These are phyloP conservation scores for Gymnopithys bicolor DNA, from an alignment of 2,797 vertebrate genomes.

Conservation along the genomic window DNA sequence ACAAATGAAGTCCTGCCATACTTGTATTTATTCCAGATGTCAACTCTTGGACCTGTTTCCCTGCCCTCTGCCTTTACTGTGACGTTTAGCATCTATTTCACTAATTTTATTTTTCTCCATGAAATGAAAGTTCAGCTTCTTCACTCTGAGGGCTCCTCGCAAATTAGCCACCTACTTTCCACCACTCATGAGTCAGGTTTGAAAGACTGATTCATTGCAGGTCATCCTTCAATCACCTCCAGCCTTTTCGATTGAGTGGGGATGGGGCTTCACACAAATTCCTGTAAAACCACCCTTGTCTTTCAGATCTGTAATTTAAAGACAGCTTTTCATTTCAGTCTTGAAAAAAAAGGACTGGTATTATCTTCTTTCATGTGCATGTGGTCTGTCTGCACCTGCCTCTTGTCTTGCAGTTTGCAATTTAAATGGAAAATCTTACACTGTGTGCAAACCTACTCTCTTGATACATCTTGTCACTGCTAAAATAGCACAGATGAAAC, in stretches of 20 bases:
- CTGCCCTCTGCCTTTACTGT: not conserved
- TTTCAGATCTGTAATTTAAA: not conserved
- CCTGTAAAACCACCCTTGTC: not conserved
- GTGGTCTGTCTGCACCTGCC: constrained; percentile 47
- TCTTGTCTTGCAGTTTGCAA: constrained; percentile 1
- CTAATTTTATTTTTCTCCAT: not conserved
- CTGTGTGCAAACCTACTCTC: not conserved
- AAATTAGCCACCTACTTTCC: not conserved
- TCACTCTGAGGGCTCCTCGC: not conserved
- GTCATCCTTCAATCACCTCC: not conserved
- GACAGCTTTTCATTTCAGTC: not conserved
- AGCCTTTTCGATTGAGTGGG: not conserved
- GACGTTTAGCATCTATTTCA: not conserved
- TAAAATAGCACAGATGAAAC: constrained; percentile 67
- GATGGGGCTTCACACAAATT: not conserved
- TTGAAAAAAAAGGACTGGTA: not conserved
- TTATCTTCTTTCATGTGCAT: constrained; percentile 36
- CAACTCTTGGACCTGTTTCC: not conserved
- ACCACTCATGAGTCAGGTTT: not conserved
- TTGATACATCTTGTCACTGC: constrained; percentile 42
- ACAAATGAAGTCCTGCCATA: not conserved
- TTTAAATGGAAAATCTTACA: constrained; percentile 63
- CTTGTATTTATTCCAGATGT: not conserved
- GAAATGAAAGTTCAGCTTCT: not conserved
- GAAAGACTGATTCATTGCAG: not conserved